A percentile compares a stretch with the other conserved stretches of the same genome.
Evolutionary conservation across 2,888 invertebrate species (phyloP).

Genomic region (Auanema freiburgensis): DNA sequence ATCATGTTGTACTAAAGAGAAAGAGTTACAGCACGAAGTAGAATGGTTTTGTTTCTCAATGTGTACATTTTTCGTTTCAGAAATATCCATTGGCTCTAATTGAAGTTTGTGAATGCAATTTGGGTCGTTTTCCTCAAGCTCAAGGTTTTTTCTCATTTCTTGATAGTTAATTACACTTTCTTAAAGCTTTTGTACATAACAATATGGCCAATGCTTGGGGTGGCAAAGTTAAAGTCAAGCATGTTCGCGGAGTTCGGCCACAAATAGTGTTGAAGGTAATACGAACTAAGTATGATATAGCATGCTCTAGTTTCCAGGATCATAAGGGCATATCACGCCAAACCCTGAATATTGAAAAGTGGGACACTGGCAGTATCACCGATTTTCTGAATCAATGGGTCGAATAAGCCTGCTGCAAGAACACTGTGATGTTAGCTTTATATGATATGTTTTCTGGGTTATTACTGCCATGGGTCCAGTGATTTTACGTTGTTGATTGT

Average conservation of each 20-base stretch:
- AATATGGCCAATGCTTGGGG: constrained; percentile 85
- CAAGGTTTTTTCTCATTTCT: constrained; percentile 28
- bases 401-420: constrained; percentile 32
- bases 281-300: constrained; percentile 1
- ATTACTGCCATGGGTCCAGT: constrained; percentile 9
- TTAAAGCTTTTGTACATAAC: constrained; percentile 95
- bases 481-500: not conserved
- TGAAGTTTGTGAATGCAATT: constrained; percentile 97
- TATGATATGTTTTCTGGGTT: not conserved
- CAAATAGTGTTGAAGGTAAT: constrained; percentile 79
- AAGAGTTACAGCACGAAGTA: constrained; percentile 51
- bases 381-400: constrained; percentile 91
- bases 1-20: constrained; percentile 56
- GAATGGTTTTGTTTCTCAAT: constrained; percentile 1
- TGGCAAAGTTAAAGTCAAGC: constrained; percentile 76
- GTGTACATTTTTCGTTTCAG: constrained; percentile 54
- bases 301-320: constrained; percentile 68
- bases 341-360: constrained; percentile 89
- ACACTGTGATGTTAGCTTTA: constrained; percentile 8
- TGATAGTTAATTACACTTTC: not conserved
- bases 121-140: constrained; percentile 74
- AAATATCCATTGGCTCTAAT: constrained; percentile 87
- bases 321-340: constrained; percentile 65
- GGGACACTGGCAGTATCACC: constrained; percentile 96
- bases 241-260: constrained; percentile 90